Evolutionary conservation across 2,113 vertebrate genomes (phyloP), one percentile per base, ranked within the genome.

Genomic region (Phalacrocorax brasilianus): DNA sequence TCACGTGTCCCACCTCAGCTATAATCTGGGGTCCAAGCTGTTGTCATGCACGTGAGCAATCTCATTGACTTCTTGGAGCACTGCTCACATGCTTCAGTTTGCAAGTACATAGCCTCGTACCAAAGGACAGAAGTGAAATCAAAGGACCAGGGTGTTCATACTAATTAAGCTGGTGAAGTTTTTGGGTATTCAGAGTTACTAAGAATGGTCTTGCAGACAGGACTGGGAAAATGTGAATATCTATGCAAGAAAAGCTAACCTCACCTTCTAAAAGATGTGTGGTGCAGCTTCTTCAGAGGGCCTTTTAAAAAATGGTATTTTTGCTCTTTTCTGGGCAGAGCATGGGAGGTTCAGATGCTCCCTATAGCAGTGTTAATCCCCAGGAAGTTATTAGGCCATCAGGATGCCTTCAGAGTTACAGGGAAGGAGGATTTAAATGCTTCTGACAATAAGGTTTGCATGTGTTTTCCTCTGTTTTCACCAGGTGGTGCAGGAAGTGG

Each of bases 401-500:
- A 63, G 65, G 58, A 89, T 72, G 24, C 44, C 70, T 89, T 84
- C 47, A 20, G 65, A 77, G 9, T 44, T 89, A 35, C 24, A 65
- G 47, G 28, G 33, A 91, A 40, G 56, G 96, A 91, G 49, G 47
- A 28, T 35, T 85, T 53, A 62, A 70, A 76, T 65, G 55, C 10
- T 86, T 86, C 56, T 84, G 76, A 80, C 88, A 85, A 7, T 81
- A 84, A 88, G 12, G 24, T 74, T 86, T 92, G 65, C 2, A 1
- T 58, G 20, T 10, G 17, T 93, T 92, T 97, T 92, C 44, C 83
- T 88, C 53, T 75, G 35, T 96, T 95, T 94, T 84, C 75, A 71
- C 40, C 47, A 84, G 32, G 11, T 3, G 0, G 20, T 75, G 58
- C 4, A 4, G 40, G 61, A 95, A 86, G 19, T 70, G 35, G 80